These are phyloP conservation scores for Pachyuromys duprasi DNA, from an alignment of 2,797 vertebrate species.

Conservation along the genomic window DNA sequence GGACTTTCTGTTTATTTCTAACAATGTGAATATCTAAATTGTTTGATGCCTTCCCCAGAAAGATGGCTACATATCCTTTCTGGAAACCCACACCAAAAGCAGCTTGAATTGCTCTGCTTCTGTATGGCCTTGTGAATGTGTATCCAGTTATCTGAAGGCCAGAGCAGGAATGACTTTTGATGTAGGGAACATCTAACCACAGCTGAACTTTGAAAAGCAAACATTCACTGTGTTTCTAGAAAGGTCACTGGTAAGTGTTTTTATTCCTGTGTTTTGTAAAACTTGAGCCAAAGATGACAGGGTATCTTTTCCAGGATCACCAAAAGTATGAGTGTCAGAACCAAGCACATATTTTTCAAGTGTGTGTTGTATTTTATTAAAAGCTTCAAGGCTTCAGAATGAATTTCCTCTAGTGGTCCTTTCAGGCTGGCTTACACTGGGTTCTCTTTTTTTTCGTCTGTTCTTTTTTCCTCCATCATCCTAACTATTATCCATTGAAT, in stretches of 20 bases:
- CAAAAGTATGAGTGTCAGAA: constrained; percentile 46
- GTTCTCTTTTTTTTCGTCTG: not conserved
- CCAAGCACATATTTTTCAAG: constrained; percentile 42
- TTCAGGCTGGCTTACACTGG: not conserved
- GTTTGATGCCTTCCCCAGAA: not conserved
- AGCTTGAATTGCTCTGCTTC: not conserved
- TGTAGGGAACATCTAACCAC: constrained; percentile 50
- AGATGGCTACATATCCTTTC: not conserved
- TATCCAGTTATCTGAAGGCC: constrained; percentile 46
- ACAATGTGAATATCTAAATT: not conserved
- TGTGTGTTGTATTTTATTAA: constrained; percentile 57
- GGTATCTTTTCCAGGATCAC: constrained; percentile 24
- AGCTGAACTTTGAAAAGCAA: constrained; percentile 70
- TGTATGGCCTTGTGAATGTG: not conserved
- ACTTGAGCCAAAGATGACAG: constrained; percentile 62
- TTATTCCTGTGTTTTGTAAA: constrained; percentile 63
- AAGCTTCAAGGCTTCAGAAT: constrained; percentile 48
- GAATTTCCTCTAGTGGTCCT: constrained; percentile 50
- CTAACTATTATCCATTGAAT: constrained; percentile 22
- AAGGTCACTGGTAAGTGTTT: constrained; percentile 66
- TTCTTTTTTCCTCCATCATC: constrained; percentile 24
- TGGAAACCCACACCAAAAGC: not conserved
- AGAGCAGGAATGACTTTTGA: constrained; percentile 36
- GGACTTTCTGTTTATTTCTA: constrained; percentile 49
- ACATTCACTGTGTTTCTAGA: constrained; percentile 67